Evolutionary conservation across 1,140 invertebrate genomes (phyloP), one percentile per base, ranked within the genome.

Genomic region (Chironomus tepperi): DNA sequence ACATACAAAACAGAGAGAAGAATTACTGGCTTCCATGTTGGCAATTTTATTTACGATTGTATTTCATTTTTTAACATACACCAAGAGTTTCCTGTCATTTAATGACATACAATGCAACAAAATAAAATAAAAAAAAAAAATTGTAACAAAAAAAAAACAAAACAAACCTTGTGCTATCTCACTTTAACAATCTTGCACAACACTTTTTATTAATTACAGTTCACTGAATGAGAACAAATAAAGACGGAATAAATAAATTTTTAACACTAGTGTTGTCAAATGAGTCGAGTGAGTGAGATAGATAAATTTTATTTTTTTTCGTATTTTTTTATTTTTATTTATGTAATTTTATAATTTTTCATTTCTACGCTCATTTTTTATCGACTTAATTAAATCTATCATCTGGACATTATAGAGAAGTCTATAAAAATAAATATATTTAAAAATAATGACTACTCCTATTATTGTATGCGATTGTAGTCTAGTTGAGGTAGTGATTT

Each of bases 121-220:
- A 34, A 34, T 34, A 34, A 34, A 34, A 34, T 34, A 34, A 34
- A 34, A 2, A 34, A 34, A 34, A 34, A 34, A 34, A 34, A 34
- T n/a, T 34, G 24, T 34, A 2, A 34, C 24, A 34, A 34, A 34
- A 34, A 34, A 34, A 34, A 34, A 34, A 34, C 24, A 34, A 34
- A 34, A 34, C 24, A 34, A 34, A 34, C 24, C 24, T 34, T 34
- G 24, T 34, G 47, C 47, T 57, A 57, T 57, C 47, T 57, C 12
- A 1, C 47, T n/a, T 12, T n/a, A 57, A 47, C 12, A 57, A 57
- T 57, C 47, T n/a, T 57, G 47, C 47, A 57, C 47, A 57, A 57
- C 47, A 57, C 47, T 57, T 57, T 57, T 57, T 57, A 57, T 57
- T 57, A 57, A 57, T 57, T 57, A 57, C n/a, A 57, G 47, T 57